Evolutionary conservation across 2,888 invertebrate genomes (phyloP), one percentile per base, ranked within the genome.

Genomic region (Arrhopalites spinosus): DNA sequence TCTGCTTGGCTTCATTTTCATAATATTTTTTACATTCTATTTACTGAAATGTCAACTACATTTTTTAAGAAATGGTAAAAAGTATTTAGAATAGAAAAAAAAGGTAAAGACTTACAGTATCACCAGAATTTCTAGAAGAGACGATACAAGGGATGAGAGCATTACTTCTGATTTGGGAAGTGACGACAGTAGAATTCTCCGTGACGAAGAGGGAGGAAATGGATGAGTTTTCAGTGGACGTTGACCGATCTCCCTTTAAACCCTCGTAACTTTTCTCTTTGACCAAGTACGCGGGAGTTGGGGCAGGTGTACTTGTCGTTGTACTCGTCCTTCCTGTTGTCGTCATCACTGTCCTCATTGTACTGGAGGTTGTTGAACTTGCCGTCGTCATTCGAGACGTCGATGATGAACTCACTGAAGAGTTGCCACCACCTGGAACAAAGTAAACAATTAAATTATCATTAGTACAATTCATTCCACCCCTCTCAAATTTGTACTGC

Each of bases 131-230:
- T 83, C 94, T 92, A 85, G 93, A 92, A 85, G 91, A 91, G 80
- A 94, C 92, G 79, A 92, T 89, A 85, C 94, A 94, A 0, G 94
- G 94, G 79, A 94, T 88, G 77, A 92, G 88, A 2, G 94, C 93
- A 0, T 92, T 93, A 77, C 93, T 93, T 20, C 93, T 93, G 63
- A 91, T 92, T 87, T 94, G 94, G 83, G 94, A 92, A 79, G 91
- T 91, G 85, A 94, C 90, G 64, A 91, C 86, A 0, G 93, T 93
- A 79, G 92, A 92, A 85, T 94, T 94, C 84, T 92, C 92, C 5
- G 94, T 94, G 70, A 90, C 91, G 84, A 94, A 94, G 76, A 84
- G 79, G 74, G 75, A 59, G 17, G 78, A 75, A 29, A 75, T 67
- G 68, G 79, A 74, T 75, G 78, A 75, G 74, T 79, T 79, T 73